These are phyloP conservation scores for Apamea crenata DNA, from an alignment of 2,888 invertebrate genomes.

Conservation along the genomic window DNA sequence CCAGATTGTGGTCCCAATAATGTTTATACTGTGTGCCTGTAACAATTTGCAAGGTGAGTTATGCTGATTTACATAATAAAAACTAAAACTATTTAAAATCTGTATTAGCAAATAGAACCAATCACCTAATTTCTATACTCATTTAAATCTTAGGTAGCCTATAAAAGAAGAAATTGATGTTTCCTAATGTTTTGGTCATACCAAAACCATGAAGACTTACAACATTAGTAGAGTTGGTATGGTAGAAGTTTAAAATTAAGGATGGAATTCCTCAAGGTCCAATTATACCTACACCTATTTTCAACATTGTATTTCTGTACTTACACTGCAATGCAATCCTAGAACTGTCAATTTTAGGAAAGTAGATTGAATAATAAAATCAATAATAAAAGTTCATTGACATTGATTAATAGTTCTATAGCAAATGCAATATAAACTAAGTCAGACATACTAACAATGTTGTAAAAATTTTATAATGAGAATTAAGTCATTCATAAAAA, in stretches of 20 bases:
- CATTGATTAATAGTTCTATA: background rate
- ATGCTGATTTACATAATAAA: background rate
- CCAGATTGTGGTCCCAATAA: slow-evolving; percentile 96
- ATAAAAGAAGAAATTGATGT: background rate
- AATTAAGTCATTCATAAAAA: background rate
- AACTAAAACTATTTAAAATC: background rate
- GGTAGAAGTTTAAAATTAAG: background rate
- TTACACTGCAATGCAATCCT: background rate
- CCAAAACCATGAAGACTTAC: background rate
- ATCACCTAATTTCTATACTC: background rate
- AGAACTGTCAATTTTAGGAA: background rate
- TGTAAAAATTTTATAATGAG: too few species aligned
- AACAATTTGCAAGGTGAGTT: slow-evolving; percentile 64
- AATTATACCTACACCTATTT: background rate
- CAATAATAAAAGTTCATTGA: background rate
- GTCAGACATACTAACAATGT: background rate
- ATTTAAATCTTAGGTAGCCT: background rate
- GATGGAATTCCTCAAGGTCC: background rate
- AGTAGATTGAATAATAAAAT: background rate
- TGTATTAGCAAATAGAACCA: slow-evolving; percentile 1
- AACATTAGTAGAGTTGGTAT: background rate
- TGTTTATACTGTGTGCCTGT: slow-evolving; percentile 94
- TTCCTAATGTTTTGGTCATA: background rate
- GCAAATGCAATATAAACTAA: background rate
- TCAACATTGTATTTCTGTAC: background rate